These are phyloP conservation scores for Blera fallax DNA, from an alignment of 2,888 invertebrate species.

Conservation along the genomic window DNA sequence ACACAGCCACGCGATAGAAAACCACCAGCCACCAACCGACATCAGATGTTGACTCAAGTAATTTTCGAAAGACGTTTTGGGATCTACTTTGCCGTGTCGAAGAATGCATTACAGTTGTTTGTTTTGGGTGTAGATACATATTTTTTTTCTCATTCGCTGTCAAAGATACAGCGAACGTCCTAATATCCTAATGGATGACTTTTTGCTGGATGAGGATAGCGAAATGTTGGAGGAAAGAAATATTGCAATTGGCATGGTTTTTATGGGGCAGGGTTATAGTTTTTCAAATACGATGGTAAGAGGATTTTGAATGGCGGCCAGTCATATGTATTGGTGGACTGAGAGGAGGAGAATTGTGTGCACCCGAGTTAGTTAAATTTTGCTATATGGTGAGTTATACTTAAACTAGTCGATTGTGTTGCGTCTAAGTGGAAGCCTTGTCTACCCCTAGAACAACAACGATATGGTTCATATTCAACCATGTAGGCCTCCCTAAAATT, in stretches of 20 bases:
- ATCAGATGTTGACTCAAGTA: slow-evolving; percentile 45
- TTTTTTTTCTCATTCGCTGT: not conserved
- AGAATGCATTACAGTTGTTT: slow-evolving; percentile 40
- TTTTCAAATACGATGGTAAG: not conserved
- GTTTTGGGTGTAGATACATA: not conserved
- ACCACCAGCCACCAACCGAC: slow-evolving; percentile 2
- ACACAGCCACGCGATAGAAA: slow-evolving; percentile 21
- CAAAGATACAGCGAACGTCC: not conserved
- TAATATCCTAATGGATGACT: slow-evolving; percentile 48
- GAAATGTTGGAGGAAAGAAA: not conserved
- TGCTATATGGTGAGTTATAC: too few relatives aligned
- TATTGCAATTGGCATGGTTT: not conserved
- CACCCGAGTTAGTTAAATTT: too few relatives aligned
- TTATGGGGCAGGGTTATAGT: not conserved
- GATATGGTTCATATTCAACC: too few relatives aligned
- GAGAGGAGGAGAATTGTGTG: too few relatives aligned
- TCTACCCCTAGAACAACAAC: too few relatives aligned
- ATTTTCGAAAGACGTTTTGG: slow-evolving; percentile 44
- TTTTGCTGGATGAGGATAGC: not conserved
- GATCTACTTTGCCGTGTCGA: slow-evolving; percentile 19
- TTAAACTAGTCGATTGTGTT: too few relatives aligned
- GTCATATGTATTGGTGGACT: too few relatives aligned
- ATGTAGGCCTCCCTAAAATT: too few relatives aligned
- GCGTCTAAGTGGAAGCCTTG: too few relatives aligned
- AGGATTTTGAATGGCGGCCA: not conserved